These are phyloP conservation scores for Tragopan temminckii DNA, from an alignment of 2,797 vertebrate species.

Conservation along the genomic window DNA sequence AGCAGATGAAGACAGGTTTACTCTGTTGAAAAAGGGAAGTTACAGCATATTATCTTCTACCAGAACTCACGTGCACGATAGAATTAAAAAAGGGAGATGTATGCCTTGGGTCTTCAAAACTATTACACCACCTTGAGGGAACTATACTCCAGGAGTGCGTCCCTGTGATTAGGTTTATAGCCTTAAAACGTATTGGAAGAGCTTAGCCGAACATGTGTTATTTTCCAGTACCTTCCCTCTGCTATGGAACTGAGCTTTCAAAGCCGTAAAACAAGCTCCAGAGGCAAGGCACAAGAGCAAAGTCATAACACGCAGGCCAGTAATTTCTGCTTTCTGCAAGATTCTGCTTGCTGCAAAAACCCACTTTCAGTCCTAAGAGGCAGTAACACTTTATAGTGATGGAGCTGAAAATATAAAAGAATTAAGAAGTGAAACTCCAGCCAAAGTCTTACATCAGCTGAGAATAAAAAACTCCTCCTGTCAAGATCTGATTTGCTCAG, in stretches of 20 bases:
- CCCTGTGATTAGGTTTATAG: not conserved
- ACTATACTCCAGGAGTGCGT: not conserved
- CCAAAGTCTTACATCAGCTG: slow-evolving; percentile 14
- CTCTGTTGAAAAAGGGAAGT: not conserved
- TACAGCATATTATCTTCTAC: not conserved
- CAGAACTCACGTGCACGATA: not conserved
- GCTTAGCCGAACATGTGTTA: slow-evolving; percentile 24
- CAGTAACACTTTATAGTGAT: slow-evolving; percentile 36
- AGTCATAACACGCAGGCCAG: slow-evolving; percentile 20
- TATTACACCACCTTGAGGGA: not conserved
- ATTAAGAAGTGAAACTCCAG: slow-evolving; percentile 51
- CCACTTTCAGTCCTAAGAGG: slow-evolving; percentile 48
- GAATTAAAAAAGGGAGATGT: not conserved
- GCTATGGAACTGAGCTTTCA: slow-evolving; percentile 3
- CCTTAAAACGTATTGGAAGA: not conserved
- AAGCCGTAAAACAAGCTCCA: slow-evolving; percentile 41
- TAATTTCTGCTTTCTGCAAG: slow-evolving; percentile 50
- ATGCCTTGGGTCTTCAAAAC: not conserved
- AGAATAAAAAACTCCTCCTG: slow-evolving; percentile 18
- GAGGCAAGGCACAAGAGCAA: slow-evolving; percentile 44
- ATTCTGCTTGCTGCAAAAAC: slow-evolving; percentile 34
- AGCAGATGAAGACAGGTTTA: slow-evolving; percentile 10
- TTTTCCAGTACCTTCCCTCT: slow-evolving; percentile 29
- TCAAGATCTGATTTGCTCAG: not conserved
- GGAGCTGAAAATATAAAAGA: slow-evolving; percentile 49